Percentiles rank a stretch among this genome's conserved stretches.
Conservation (phyloP, 2,888 invertebrate species). For the Eucriotettix oculatus region DNA sequence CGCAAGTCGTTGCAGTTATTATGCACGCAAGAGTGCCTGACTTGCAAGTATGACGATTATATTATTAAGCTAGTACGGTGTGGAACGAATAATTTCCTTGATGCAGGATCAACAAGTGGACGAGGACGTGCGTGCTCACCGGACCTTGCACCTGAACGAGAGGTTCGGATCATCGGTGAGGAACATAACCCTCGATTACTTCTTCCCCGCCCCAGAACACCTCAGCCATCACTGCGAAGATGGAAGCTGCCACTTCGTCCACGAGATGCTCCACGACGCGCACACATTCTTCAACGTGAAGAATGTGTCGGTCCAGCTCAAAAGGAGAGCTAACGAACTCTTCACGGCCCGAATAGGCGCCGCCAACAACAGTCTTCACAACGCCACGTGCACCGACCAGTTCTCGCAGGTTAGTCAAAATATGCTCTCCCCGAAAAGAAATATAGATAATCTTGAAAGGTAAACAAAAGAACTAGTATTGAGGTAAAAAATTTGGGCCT, state of each 20-base stretch:
- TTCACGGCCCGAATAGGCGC: not conserved
- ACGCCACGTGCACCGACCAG: not conserved
- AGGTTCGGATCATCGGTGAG: not conserved
- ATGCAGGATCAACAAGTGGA: not conserved
- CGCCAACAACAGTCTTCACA: not conserved
- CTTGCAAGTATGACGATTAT: not conserved
- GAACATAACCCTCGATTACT: not conserved
- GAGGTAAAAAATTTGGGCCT: too few species aligned
- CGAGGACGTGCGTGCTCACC: not conserved
- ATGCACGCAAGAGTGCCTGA: not conserved
- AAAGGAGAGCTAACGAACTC: not conserved
- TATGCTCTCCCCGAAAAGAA: too few species aligned
- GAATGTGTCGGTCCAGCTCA: not conserved
- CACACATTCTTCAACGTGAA: not conserved
- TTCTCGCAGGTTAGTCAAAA: not conserved
- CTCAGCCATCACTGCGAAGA: not conserved
- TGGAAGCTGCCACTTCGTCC: not conserved
- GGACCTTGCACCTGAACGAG: not conserved
- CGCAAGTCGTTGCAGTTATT: not conserved
- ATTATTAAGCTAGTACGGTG: too few species aligned
- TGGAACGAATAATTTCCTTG: too few species aligned
- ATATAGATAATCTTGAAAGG: too few species aligned
- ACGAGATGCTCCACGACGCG: not conserved
- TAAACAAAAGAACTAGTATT: too few species aligned
- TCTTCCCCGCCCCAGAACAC: not conserved